A percentile compares a stretch with the other conserved stretches of the same genome.
These are phyloP conservation scores for Hyphantria cunea DNA, from an alignment of 1,140 invertebrate species.

Conservation along the genomic window DNA sequence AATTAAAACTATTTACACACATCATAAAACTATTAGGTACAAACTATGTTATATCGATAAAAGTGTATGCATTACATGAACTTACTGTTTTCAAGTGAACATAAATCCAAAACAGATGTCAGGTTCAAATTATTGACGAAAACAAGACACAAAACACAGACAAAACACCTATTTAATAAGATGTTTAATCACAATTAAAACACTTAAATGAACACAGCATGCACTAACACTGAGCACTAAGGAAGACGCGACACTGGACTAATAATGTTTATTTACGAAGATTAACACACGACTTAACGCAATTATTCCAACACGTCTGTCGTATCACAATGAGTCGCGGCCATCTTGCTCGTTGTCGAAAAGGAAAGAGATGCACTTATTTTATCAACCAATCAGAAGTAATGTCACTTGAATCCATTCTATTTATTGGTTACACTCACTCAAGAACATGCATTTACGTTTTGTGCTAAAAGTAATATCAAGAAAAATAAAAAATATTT, in stretches of 20 bases:
- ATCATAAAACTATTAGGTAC: conserved; percentile 38
- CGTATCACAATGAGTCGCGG: conserved; percentile 67
- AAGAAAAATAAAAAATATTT: too few relatives aligned
- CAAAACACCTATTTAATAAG: conserved; percentile 56
- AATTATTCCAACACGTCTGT: conserved; percentile 65
- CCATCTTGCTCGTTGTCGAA: conserved; percentile 67
- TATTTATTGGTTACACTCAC: conserved; percentile 13
- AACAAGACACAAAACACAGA: conserved; percentile 75
- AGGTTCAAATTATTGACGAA: conserved; percentile 62
- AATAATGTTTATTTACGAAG: conserved; percentile 68
- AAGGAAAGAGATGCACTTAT: conserved; percentile 39
- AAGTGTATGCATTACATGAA: conserved; percentile 26
- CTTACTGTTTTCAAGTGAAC: conserved; percentile 71
- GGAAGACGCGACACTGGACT: conserved; percentile 51
- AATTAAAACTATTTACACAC: conserved; percentile 63
- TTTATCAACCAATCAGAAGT: conserved; percentile 30
- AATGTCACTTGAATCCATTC: background rate
- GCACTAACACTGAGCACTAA: conserved; percentile 54
- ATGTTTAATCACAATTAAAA: conserved; percentile 52
- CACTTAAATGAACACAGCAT: conserved; percentile 55
- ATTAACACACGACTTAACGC: conserved; percentile 50
- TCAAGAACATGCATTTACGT: conserved; percentile 3
- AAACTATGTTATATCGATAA: conserved; percentile 27
- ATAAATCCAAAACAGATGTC: conserved; percentile 73
- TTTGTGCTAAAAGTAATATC: background rate